These are phyloP conservation scores for Phocides pigmalion DNA, from an alignment of 1,140 invertebrate species.

Conservation along the genomic window DNA sequence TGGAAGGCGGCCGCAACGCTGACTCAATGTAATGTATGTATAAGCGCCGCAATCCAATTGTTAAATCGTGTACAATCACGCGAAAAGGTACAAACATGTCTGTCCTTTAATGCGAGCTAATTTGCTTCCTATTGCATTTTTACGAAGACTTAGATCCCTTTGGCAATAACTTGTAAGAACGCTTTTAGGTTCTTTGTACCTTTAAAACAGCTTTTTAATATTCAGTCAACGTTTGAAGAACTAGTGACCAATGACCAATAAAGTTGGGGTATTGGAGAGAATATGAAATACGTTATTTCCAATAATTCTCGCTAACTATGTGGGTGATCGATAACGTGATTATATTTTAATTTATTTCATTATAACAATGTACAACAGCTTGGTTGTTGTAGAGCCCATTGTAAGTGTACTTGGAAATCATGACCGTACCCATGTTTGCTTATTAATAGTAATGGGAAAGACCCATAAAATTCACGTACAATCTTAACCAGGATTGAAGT, in stretches of 20 bases:
- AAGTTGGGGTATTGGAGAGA: constrained; percentile 31
- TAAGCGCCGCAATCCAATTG: too few species aligned
- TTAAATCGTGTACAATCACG: constrained; percentile 21
- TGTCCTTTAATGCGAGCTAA: not conserved
- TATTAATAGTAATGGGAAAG: too few species aligned
- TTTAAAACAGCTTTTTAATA: constrained; percentile 28
- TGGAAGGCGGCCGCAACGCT: too few species aligned
- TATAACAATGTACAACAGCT: too few species aligned
- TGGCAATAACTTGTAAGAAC: not conserved
- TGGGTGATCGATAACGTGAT: not conserved
- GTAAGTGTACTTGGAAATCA: too few species aligned
- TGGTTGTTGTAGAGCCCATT: too few species aligned
- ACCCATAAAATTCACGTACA: too few species aligned
- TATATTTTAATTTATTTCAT: not conserved
- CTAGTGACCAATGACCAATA: constrained; percentile 45
- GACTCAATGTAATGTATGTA: too few species aligned
- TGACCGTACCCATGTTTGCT: too few species aligned
- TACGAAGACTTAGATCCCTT: not conserved
- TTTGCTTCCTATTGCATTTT: not conserved
- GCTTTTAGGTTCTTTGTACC: too few species aligned
- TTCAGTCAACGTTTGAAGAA: constrained; percentile 35
- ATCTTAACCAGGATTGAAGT: too few species aligned
- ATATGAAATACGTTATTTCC: constrained; percentile 34
- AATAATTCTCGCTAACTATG: constrained; percentile 30
- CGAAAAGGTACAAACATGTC: not conserved